Conservation (phyloP, 2,888 invertebrate species). For the Drosophila pseudotakahashii region DNA sequence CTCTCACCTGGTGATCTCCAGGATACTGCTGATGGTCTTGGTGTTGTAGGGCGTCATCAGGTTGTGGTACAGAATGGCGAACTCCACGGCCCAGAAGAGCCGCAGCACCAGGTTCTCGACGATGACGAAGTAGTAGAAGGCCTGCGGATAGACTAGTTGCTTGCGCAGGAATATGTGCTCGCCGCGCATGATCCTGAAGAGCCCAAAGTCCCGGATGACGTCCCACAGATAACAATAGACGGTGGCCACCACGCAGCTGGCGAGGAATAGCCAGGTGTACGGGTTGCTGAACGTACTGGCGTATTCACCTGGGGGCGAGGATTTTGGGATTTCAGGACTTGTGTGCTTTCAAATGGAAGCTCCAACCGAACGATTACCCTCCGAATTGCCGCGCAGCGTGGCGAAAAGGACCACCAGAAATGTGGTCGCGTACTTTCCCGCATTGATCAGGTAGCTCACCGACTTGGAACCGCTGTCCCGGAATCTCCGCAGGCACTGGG, state of each 20-base stretch:
- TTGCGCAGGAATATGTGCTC: conserved; percentile 95
- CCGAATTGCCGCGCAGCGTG: conserved; percentile 85
- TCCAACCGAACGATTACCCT: conserved; percentile 82
- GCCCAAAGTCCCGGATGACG: conserved; percentile 98
- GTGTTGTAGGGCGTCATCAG: conserved; percentile 90
- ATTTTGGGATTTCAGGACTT: background rate
- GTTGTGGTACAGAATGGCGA: conserved; percentile 91
- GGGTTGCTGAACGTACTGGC: conserved; percentile 89
- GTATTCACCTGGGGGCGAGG: conserved; percentile 85
- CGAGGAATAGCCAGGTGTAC: conserved; percentile 94
- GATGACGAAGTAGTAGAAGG: conserved; percentile 93
- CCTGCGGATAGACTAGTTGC: conserved; percentile 97
- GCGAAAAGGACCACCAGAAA: conserved; percentile 95
- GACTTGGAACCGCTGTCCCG: conserved; percentile 93
- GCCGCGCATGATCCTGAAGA: conserved; percentile 93
- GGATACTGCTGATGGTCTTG: conserved; percentile 90
- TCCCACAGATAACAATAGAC: conserved; percentile 98
- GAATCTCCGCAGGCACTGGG: conserved; percentile 97
- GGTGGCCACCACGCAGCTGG: conserved; percentile 92
- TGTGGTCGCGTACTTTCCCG: conserved; percentile 97
- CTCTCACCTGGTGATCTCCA: conserved; percentile 92
- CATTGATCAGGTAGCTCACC: conserved; percentile 97
- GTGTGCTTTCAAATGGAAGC: background rate
- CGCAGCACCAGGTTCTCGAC: conserved; percentile 96
- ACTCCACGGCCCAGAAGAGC: conserved; percentile 95